Evolutionary conservation across 2,888 invertebrate genomes (phyloP).

Genomic region (Ashinkailepas kermadecensis): DNA sequence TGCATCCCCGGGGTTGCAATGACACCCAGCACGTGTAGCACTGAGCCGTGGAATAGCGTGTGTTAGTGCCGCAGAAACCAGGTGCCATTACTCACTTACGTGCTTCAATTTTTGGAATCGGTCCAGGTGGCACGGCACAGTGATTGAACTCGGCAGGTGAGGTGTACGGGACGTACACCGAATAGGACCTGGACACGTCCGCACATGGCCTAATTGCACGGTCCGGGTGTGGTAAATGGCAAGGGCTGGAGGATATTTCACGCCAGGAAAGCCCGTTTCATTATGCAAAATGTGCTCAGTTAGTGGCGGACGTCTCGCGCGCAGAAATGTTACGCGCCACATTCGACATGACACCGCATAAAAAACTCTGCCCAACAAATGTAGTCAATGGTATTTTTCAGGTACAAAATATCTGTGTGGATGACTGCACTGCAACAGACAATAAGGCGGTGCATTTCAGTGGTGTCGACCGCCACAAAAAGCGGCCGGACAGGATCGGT

Average conservation of each 20-base stretch:
- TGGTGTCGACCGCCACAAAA: not conserved
- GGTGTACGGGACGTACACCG: not conserved
- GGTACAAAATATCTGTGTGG: not conserved
- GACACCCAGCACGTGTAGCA: too few relatives aligned
- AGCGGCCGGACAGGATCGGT: not conserved
- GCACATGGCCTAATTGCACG: too few relatives aligned
- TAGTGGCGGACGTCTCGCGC: not conserved
- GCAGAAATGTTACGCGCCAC: not conserved
- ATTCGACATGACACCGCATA: too few relatives aligned
- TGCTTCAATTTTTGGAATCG: not conserved
- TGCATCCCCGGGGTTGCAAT: too few relatives aligned
- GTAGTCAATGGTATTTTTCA: not conserved
- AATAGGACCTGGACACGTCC: too few relatives aligned
- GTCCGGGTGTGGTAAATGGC: too few relatives aligned
- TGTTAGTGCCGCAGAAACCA: too few relatives aligned
- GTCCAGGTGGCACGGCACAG: not conserved
- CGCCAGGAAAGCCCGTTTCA: too few relatives aligned
- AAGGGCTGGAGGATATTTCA: too few relatives aligned
- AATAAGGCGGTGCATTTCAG: not conserved
- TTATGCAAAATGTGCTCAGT: too few relatives aligned
- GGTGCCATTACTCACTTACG: not conserved
- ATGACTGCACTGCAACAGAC: not conserved
- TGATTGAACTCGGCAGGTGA: not conserved
- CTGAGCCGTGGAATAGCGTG: too few relatives aligned
- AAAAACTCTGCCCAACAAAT: too few relatives aligned